Conservation (phyloP, 92 coral and sea anemone genomes). For the Phenganax marumi region DNA sequence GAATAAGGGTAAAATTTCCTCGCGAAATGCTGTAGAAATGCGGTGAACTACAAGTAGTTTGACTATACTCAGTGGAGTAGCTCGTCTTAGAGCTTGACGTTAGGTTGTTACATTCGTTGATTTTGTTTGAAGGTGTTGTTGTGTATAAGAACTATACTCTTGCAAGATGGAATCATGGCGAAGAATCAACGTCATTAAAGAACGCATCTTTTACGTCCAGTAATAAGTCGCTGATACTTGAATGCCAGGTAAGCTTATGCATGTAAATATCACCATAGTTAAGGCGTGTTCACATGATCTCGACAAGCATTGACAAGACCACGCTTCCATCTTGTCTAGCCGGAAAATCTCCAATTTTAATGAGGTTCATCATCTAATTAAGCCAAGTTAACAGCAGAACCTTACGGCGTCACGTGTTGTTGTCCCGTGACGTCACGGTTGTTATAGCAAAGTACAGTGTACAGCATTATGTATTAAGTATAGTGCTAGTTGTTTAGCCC, state of each 20-base stretch:
- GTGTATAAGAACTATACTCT: constrained; percentile 78
- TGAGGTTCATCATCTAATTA: too few relatives aligned
- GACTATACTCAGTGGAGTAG: too few relatives aligned
- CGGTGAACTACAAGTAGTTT: too few relatives aligned
- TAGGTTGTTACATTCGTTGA: neutral
- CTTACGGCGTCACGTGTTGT: too few relatives aligned
- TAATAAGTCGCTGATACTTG: constrained; percentile 82
- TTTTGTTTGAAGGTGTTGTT: constrained; percentile 60
- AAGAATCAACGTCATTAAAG: constrained; percentile 55
- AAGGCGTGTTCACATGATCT: neutral
- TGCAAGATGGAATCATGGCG: constrained; percentile 91
- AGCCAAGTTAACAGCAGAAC: too few relatives aligned
- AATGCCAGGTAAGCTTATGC: constrained; percentile 69
- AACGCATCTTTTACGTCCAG: constrained; percentile 95
- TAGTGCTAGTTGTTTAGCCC: too few relatives aligned
- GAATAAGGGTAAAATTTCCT: neutral
- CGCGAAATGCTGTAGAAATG: neutral
- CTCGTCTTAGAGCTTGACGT: neutral
- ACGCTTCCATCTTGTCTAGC: neutral
- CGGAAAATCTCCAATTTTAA: too few relatives aligned
- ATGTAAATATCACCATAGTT: too few relatives aligned
- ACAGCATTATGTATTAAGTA: too few relatives aligned
- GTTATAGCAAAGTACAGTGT: too few relatives aligned
- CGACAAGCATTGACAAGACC: neutral
- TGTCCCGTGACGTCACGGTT: too few relatives aligned